A percentile compares a stretch with the other conserved stretches of the same genome.
Conservation (phyloP, 1,140 invertebrate species). For the Dryas iulia region DNA sequence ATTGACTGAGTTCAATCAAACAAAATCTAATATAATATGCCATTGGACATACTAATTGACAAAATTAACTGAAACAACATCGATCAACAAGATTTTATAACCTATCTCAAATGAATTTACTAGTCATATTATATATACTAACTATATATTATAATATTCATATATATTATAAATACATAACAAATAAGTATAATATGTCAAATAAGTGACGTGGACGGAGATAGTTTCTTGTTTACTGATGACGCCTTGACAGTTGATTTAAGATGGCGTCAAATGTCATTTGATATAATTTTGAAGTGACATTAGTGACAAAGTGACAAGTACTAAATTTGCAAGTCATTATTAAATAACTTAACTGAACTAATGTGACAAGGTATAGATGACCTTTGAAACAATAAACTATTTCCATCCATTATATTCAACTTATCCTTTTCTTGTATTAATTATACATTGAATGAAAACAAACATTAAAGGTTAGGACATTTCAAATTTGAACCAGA, state of each 20-base stretch:
- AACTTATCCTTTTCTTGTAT: background rate
- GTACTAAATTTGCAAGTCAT: no score
- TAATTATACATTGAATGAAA: background rate
- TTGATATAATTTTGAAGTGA: no score
- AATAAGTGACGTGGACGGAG: background rate
- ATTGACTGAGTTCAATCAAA: slow-evolving; percentile 55
- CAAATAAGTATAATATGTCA: slow-evolving; percentile 44
- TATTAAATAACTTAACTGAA: no score
- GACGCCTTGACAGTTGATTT: background rate
- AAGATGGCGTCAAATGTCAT: background rate
- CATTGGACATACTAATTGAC: slow-evolving; percentile 72
- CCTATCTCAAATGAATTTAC: slow-evolving; percentile 41
- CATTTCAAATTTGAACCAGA: background rate
- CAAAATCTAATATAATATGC: slow-evolving; percentile 38
- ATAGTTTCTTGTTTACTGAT: background rate
- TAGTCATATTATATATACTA: slow-evolving; percentile 40
- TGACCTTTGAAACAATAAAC: background rate
- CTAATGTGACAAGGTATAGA: no score
- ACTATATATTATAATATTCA: slow-evolving; percentile 43
- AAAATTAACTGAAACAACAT: slow-evolving; percentile 69
- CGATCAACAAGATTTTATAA: slow-evolving; percentile 63
- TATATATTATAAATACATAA: slow-evolving; percentile 35
- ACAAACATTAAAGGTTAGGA: background rate
- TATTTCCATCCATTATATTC: background rate
- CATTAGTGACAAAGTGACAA: no score